These are phyloP conservation scores for Andricus curvator DNA, from an alignment of 2,888 invertebrate species.

Conservation along the genomic window DNA sequence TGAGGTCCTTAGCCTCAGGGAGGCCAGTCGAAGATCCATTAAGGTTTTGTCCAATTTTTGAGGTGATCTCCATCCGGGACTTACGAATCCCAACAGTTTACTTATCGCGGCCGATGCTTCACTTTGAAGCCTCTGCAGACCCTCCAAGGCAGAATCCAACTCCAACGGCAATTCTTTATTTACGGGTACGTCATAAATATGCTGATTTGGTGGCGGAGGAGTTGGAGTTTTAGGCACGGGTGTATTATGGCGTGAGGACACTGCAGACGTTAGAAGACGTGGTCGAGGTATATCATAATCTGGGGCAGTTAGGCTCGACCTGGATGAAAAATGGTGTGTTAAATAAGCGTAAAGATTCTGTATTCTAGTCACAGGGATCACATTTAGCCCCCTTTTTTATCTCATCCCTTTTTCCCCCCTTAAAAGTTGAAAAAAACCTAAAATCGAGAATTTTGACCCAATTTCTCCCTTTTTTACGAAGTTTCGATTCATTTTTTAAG, in stretches of 20 bases:
- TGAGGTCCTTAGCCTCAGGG: constrained; percentile 87
- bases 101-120: constrained; percentile 91
- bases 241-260: constrained; percentile 69
- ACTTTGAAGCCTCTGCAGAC: constrained; percentile 86
- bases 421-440: too few relatives aligned
- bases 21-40: constrained; percentile 91
- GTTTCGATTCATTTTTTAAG: too few relatives aligned
- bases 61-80: constrained; percentile 89
- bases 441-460: too few relatives aligned
- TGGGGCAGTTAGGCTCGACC: constrained; percentile 81
- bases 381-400: too few relatives aligned
- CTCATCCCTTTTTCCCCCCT: too few relatives aligned
- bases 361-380: too few relatives aligned
- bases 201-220: constrained; percentile 67
- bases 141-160: constrained; percentile 87
- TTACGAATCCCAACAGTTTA: constrained; percentile 87
- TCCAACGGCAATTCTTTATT: constrained; percentile 86
- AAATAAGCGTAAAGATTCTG: too few relatives aligned
- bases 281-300: constrained; percentile 86
- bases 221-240: constrained; percentile 66
- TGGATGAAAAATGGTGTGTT: constrained; percentile 43
- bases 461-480: too few relatives aligned
- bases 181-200: constrained; percentile 83
- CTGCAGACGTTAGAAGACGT: constrained; percentile 69
- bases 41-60: constrained; percentile 89